Base-by-base conservation (phyloP, 2,797 vertebrate genomes). In the Sebastes elongatus region DNA sequence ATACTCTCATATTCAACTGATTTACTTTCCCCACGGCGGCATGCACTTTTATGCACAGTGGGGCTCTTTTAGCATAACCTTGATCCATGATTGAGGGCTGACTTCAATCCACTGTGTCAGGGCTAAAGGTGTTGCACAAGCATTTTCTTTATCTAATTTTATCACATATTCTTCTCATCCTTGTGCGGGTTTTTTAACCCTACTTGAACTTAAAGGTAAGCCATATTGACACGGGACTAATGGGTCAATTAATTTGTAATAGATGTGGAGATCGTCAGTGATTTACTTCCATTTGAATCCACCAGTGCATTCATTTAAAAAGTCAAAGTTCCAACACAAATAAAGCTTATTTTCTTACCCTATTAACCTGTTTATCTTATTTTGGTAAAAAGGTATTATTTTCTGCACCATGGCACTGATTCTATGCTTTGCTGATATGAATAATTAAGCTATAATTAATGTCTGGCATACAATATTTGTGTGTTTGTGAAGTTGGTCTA, bases 81-180 rank as follows among this genome's bases (percentile, higher is more conserved):
- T 87, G 75, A 87, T 85, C 69, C 56, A 72, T 85, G 89, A 88
- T 81, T 88, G 81, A 89, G 67, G 64, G 60, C 84, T 87, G 78
- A 77, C 76, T 86, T 88, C 60, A 62, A 46, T 88, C 75, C 18
- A 8, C 60, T 80, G 68, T 89, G 77, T 83, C 82, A 84, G 63
- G 76, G 83, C 74, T 81, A 49, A 80, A 72, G 67, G 82, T 80
- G 66, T 78, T 87, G 68, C 82, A 80, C 52, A 71, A 78, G 76
- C 65, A 30, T 33, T 84, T 85, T 83, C 53, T 88, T 87, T 70
- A 70, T 77, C 69, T 81, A 69, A 80, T 76, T 84, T 84, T 52
- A 73, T 23, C 60, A 62, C 30, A 69, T 71, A 63, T 85, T 84
- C 25, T 46, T 64, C 32, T 64, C 53, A 62, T 23, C 55, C 33